Evolutionary conservation across 35 echinoderm and acorn worm species (phyloP), one percentile per base, ranked within the genome.

Genomic region (Chiridota heheva): DNA sequence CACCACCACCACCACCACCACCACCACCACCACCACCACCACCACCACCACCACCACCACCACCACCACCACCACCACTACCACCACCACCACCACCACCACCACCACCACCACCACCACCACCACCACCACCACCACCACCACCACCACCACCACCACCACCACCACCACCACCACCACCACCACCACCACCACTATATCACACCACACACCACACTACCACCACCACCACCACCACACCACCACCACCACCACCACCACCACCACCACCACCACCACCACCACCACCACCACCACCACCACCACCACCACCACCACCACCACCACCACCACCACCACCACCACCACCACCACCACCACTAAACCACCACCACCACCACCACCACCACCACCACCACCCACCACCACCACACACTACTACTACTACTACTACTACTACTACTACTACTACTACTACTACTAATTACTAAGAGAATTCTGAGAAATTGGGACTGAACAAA

Each of bases 1-100:
- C 48, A 53, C 48, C 48, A 53, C 48, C 48, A 53, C 48, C 48
- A 53, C 48, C 48, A 53, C 48, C 48, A 53, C 48, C 48, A 53
- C 48, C 48, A 53, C 48, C 48, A 53, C 48, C 48, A 53, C 48
- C 48, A 53, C 48, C 48, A 53, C 48, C 48, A 53, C 48, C 48
- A 53, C 48, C 48, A 53, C 48, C 48, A 53, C 48, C 48, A 53
- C 48, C 48, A 53, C 48, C 48, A 53, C 48, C 48, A 53, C 48
- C 48, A 53, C 48, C 48, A 53, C 48, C 48, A 53, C 48, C 48
- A 53, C 48, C 48, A 53, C 48, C 48, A 53, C 22, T 22, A 53
- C 48, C 48, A 53, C 48, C 48, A 53, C 48, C 48, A 13, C 48
- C 22, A 53, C 48, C 48, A 53, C 48, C 48, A 53, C 12, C 12